phyloP scores from a whole-genome alignment of 2,888 invertebrate species.

The Leucania comma region DNA sequence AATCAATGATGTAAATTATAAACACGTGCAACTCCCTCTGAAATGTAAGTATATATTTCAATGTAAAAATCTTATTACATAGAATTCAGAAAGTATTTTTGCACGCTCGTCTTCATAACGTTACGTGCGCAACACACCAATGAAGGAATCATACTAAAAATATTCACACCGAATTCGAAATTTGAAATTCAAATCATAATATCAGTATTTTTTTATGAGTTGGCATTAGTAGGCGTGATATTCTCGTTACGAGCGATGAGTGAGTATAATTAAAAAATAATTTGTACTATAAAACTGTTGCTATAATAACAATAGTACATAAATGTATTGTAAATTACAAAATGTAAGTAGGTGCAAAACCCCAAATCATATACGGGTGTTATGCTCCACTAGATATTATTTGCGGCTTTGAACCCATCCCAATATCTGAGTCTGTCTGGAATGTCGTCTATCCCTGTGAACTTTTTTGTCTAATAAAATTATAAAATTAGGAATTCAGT shows the following conservation, averaged over 20 bases:
- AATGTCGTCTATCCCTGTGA: conserved; percentile 35
- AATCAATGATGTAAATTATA: conserved; percentile 37
- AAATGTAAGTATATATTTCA: conserved; percentile 44
- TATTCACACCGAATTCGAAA: conserved; percentile 49
- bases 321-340: no score
- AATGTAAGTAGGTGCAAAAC: conserved; percentile 16
- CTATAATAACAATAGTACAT: not conserved
- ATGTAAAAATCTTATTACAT: conserved; percentile 39
- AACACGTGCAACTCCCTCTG: conserved; percentile 18
- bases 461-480: conserved; percentile 34
- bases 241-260: conserved; percentile 14
- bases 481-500: conserved; percentile 26
- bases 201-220: conserved; percentile 26
- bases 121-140: conserved; percentile 47
- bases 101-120: conserved; percentile 42
- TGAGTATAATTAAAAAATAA: not conserved
- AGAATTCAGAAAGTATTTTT: conserved; percentile 50
- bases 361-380: conserved; percentile 29
- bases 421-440: conserved; percentile 30
- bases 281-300: conserved; percentile 4
- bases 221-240: conserved; percentile 18
- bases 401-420: conserved; percentile 38
- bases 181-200: conserved; percentile 39
- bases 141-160: conserved; percentile 31
- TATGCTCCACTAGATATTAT: conserved; percentile 38